Evolutionary conservation across 2,113 vertebrate genomes (phyloP).

Genomic region (Zingel zingel): DNA sequence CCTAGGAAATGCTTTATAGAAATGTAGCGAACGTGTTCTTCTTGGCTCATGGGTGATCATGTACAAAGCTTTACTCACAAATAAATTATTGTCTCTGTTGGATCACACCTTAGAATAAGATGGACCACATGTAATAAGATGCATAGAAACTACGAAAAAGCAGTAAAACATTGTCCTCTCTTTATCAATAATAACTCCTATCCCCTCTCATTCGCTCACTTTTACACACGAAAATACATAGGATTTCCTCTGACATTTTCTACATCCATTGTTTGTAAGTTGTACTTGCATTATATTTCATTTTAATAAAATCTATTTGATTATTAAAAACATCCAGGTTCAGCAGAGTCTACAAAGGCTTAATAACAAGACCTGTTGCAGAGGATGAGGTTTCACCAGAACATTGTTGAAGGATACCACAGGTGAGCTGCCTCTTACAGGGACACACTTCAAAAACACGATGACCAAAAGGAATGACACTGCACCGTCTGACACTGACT

Average conservation of each 20-base stretch:
- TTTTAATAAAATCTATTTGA: constrained; percentile 67
- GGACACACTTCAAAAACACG: constrained; percentile 14
- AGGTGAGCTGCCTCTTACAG: constrained; percentile 34
- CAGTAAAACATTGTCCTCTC: not conserved
- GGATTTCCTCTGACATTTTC: not conserved
- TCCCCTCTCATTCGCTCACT: not conserved
- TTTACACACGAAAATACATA: constrained; percentile 32
- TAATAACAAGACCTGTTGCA: constrained; percentile 42
- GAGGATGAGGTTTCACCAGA: constrained; percentile 47
- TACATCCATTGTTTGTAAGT: constrained; percentile 50
- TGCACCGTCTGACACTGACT: not conserved
- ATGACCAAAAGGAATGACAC: not conserved
- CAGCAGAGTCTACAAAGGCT: constrained; percentile 63
- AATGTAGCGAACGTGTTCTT: constrained; percentile 69
- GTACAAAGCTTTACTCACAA: constrained; percentile 47
- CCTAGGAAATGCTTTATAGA: constrained; percentile 41
- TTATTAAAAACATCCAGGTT: constrained; percentile 61
- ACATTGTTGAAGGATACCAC: constrained; percentile 21
- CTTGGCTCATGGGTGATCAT: constrained; percentile 55
- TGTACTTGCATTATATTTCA: constrained; percentile 53
- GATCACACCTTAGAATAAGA: constrained; percentile 13
- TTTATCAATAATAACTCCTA: not conserved
- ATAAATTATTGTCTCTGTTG: not conserved
- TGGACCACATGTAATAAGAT: constrained; percentile 12
- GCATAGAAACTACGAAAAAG: not conserved